Conservation (phyloP, 2,113 vertebrate genomes). For the Prolemur simus region DNA sequence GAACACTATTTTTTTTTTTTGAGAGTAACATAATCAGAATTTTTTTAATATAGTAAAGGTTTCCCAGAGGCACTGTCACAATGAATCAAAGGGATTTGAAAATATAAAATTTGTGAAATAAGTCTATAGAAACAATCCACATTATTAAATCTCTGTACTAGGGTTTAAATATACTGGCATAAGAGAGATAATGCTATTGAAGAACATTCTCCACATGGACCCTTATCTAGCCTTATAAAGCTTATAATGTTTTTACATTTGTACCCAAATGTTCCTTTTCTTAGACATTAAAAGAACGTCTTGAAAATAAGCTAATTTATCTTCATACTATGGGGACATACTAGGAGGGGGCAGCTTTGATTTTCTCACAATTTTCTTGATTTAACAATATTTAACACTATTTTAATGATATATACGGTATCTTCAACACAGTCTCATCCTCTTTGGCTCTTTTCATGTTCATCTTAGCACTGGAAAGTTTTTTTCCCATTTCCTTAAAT, state of each 20-base stretch:
- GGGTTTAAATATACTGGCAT: neutral
- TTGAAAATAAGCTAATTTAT: neutral
- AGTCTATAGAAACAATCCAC: neutral
- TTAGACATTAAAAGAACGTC: neutral
- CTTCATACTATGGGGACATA: neutral
- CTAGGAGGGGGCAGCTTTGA: neutral
- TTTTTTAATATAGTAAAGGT: neutral
- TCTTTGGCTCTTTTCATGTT: neutral
- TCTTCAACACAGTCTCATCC: neutral
- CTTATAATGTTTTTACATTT: neutral
- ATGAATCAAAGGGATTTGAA: neutral
- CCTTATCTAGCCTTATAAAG: neutral
- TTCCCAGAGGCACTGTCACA: neutral
- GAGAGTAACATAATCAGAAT: neutral
- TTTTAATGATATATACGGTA: neutral
- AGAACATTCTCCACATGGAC: neutral
- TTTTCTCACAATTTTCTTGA: neutral
- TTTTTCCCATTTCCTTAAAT: neutral
- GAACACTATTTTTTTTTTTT: neutral
- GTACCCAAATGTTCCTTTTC: neutral
- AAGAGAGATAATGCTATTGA: neutral
- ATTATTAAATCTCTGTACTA: neutral
- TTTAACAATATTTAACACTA: constrained; percentile 3
- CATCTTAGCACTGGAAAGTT: neutral
- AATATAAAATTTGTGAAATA: neutral